Evolutionary conservation across 2,113 vertebrate genomes (phyloP).

Genomic region (Pangasianodon hypophthalmus): DNA sequence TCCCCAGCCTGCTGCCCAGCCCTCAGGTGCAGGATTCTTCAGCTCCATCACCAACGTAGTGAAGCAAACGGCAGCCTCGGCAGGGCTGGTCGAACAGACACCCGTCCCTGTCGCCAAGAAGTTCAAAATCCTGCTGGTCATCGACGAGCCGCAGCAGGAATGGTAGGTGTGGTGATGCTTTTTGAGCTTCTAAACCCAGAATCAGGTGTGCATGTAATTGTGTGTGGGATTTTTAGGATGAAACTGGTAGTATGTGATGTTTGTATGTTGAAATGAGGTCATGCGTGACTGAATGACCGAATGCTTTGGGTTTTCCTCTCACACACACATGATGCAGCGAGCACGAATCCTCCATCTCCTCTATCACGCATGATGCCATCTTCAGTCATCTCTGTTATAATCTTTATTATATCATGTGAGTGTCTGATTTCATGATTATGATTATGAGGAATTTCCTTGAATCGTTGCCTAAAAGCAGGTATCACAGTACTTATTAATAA

Average conservation of each 20-base stretch:
- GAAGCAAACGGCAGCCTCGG: constrained; percentile 91
- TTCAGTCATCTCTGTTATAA: neutral
- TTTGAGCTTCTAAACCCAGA: neutral
- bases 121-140: constrained; percentile 89
- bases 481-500: neutral
- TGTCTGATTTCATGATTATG: constrained; percentile 1
- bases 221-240: neutral
- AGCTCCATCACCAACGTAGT: constrained; percentile 92
- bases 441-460: neutral
- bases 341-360: neutral
- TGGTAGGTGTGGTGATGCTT: constrained; percentile 78
- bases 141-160: constrained; percentile 89
- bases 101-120: constrained; percentile 77
- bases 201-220: neutral
- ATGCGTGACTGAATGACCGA: neutral
- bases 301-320: constrained; percentile 8
- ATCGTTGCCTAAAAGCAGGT: neutral
- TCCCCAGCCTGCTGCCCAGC: constrained; percentile 62
- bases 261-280: neutral
- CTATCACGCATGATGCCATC: neutral
- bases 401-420: neutral
- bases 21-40: constrained; percentile 82
- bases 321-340: neutral
- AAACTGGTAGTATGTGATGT: neutral
- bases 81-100: constrained; percentile 81